Evolutionary conservation across 2,113 vertebrate species (phyloP), one percentile per base, ranked within the genome.

Genomic region (Pica pica): DNA sequence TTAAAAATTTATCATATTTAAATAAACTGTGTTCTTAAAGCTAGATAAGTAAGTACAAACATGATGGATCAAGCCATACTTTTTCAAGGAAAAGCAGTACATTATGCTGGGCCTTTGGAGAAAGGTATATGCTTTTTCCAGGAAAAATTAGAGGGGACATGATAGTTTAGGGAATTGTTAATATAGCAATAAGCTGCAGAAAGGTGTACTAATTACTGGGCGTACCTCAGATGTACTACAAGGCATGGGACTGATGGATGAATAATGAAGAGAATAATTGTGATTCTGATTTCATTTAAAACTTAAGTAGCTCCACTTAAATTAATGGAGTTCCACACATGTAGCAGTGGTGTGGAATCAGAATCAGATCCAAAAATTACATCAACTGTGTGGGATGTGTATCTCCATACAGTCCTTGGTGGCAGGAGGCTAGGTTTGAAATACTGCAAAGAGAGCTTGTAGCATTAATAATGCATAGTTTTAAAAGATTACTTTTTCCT

Each of bases 121-220:
- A 87, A 91, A 60, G 46, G 53, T 42, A 46, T n/a, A 42, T 39
- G 6, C 2, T 56, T 93, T 90, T 92, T 69, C 59, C 80, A 83
- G 80, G 78, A 94, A 84, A 90, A 93, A 89, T 60, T 13, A 75
- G 74, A 94, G 20, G 64, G 47, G 56, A 94, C 61, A 7, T 41
- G 55, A 31, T 85, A 56, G 77, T 93, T 94, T 44, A 89, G 95
- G 88, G 93, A 94, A 88, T 78, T 94, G 84, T 67, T 97, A 96
- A 94, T 94, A 77, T 1, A 87, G 69, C 69, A 93, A 61, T 95
- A 87, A 94, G 69, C n/a, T 95, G 96, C 91, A 75, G 50, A 87
- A 91, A 84, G 76, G 88, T 92, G 83, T 78, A 93, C 88, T 92
- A 70, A 90, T 96, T 96, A 96, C 86, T 71, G 68, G 56, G 73